Base-by-base conservation (phyloP, 2,113 vertebrate species). In the Melanerpes aurifrons region DNA sequence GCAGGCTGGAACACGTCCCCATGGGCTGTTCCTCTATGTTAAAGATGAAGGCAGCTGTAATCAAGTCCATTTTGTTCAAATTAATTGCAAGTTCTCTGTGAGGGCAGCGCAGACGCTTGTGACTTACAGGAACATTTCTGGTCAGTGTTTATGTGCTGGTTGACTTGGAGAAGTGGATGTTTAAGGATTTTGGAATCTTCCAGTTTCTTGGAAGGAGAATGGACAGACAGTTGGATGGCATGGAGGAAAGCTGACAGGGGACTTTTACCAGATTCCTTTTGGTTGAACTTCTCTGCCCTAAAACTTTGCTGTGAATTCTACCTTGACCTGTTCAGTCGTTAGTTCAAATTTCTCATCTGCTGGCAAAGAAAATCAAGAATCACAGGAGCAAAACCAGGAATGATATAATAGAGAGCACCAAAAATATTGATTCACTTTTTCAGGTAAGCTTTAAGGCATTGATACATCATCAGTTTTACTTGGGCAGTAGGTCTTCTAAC, bases 1-100 rank as follows among this genome's bases (percentile, higher is more conserved):
- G 1, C 96, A 94, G 94, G 96, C 80, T 66, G 57, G 61, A 75
- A 88, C 96, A 95, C 18, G 75, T 93, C 92, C 80, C 89, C 82
- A 28, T 10, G 74, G 94, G 92, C 87, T 57, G 92, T 21, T 90
- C 70, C 93, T 76, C 90, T 47, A 12, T 3, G 50, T 20, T 83
- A 28, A 16, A 37, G 28, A 25, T 13, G 29, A 70, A 43, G 5
- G 16, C 64, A 8, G 78, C 87, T 80, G 75, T 6, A 74, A 78
- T 63, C 91, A 35, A 10, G 82, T 69, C 64, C 69, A n/a, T 58
- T 64, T 21, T 40, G 71, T 59, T 16, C 82, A 32, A 74, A 58
- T 18, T 24, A 68, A 85, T n/a, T 16, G 53, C 15, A 48, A 57
- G 82, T 89, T 93, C 68, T 71, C 87, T 35, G 56, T 0, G 1